Percentiles rank a stretch among this genome's conserved stretches.
Evolutionary conservation across 2,888 invertebrate species (phyloP).

Genomic region (Cryptops parisi): DNA sequence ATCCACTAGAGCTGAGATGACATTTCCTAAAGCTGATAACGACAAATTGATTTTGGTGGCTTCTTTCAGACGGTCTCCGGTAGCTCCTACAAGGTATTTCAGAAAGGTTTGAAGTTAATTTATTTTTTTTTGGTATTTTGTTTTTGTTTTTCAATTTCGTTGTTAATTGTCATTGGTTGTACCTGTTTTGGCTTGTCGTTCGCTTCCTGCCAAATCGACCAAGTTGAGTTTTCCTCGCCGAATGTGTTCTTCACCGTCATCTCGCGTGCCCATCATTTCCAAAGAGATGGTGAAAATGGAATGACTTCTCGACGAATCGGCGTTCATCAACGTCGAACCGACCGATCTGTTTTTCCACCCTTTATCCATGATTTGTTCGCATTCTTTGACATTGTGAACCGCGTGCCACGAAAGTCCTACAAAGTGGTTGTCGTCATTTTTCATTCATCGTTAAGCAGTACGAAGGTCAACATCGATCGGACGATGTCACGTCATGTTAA

Average conservation of each 20-base stretch:
- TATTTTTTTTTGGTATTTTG: background rate
- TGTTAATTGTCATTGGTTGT: no score
- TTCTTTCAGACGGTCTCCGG: constrained; percentile 69
- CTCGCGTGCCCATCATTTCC: constrained; percentile 51
- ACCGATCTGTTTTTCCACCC: constrained; percentile 68
- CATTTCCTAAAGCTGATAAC: constrained; percentile 72
- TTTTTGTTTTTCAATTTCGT: background rate
- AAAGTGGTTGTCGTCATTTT: no score
- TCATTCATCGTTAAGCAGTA: no score
- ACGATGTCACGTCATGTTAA: no score
- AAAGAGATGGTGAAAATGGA: constrained; percentile 73
- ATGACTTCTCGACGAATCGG: constrained; percentile 69
- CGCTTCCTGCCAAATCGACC: constrained; percentile 79
- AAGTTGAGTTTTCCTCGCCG: constrained; percentile 62
- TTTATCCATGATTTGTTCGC: constrained; percentile 53
- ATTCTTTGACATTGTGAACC: constrained; percentile 62
- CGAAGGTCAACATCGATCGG: no score
- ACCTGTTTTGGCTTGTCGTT: constrained; percentile 63
- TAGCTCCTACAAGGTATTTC: constrained; percentile 47
- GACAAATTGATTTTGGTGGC: constrained; percentile 81
- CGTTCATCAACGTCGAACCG: constrained; percentile 79
- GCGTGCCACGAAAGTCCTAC: constrained; percentile 53
- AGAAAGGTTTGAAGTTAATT: constrained; percentile 5
- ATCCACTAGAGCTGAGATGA: constrained; percentile 72
- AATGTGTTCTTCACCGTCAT: constrained; percentile 39